Base-by-base conservation (phyloP, 2,888 invertebrate genomes). In the Sesia bembeciformis region DNA sequence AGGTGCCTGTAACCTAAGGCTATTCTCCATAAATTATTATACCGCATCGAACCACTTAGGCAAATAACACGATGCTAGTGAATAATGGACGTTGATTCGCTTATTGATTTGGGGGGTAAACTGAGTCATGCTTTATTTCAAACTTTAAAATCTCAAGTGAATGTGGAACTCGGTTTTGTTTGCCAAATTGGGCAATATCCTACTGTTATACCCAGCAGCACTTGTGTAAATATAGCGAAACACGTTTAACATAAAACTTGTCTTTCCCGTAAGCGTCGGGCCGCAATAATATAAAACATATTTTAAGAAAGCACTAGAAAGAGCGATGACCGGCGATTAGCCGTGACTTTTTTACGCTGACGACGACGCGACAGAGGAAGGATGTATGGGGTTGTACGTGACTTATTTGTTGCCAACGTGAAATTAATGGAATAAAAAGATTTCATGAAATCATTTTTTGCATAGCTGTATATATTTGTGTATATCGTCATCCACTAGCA, bases 271-370 rank as follows among this genome's bases (percentile, higher is more conserved):
- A 78, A 77, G 62, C 66, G 70, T 70, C 66, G 64, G 61, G 60
- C 53, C 49, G 50, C 53, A 51, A 57, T 54, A 53, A 53, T 51
- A 57, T 57, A 56, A 63, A 68, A 66, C 69, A 67, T 73, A 58
- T 74, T 74, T 72, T 66, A 68, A 64, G 64, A 76, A 76, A 76
- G 72, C 73, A 68, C 68, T 73, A 68, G 74, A 74, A 70, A 77
- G 84, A 72, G 81, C 84, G 79, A 78, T 82, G 85, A 84, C 85
- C 84, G 76, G 53, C 79, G 84, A 84, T 85, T 81, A 85, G 80
- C 72, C 59, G 73, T 70, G 67, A 70, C 64, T 68, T 71, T 80
- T 84, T 81, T 78, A 78, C 78, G 73, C 54, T 55, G 67, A 61
- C 53, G 54, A 56, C 70, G 59, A 58, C 61, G 57, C 57, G 57